Conservation (phyloP, 2,113 vertebrate genomes). For the Colossoma macropomum region DNA sequence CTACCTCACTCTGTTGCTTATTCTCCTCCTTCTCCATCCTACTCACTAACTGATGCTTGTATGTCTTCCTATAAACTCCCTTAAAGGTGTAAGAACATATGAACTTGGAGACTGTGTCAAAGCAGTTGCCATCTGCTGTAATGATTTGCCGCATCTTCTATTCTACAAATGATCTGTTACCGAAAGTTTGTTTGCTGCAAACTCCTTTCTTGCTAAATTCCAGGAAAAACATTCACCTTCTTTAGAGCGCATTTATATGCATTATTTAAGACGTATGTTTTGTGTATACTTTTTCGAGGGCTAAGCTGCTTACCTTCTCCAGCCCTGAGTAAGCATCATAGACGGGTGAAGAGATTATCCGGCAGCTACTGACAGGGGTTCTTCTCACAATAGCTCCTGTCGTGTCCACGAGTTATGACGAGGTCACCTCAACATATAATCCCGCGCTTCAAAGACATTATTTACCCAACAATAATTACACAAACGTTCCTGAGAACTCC, state of each 20-base stretch:
- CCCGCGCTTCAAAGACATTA: background rate
- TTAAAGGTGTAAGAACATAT: too few species aligned
- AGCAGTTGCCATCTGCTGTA: too few species aligned
- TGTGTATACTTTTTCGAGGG: constrained; percentile 16
- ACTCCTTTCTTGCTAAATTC: background rate
- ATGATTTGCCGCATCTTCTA: too few species aligned
- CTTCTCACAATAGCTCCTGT: background rate
- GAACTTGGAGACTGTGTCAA: too few species aligned
- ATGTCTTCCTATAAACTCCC: too few species aligned
- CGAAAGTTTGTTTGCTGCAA: background rate
- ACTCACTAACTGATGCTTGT: too few species aligned
- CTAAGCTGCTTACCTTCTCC: constrained; percentile 32
- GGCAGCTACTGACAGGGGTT: constrained; percentile 1
- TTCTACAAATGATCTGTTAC: background rate
- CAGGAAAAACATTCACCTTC: background rate
- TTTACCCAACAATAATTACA: background rate
- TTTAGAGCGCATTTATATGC: constrained; percentile 5
- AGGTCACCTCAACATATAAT: constrained; percentile 15
- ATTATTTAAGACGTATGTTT: constrained; percentile 14
- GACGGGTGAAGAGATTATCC: constrained; percentile 40
- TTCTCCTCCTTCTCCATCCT: too few species aligned
- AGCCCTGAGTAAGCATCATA: constrained; percentile 20
- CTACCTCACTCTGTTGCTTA: too few species aligned
- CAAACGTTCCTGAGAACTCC: background rate
- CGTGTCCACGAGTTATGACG: constrained; percentile 1